phyloP scores from a whole-genome alignment of 92 coral and sea anemone species.

The Heteractis magnifica region DNA sequence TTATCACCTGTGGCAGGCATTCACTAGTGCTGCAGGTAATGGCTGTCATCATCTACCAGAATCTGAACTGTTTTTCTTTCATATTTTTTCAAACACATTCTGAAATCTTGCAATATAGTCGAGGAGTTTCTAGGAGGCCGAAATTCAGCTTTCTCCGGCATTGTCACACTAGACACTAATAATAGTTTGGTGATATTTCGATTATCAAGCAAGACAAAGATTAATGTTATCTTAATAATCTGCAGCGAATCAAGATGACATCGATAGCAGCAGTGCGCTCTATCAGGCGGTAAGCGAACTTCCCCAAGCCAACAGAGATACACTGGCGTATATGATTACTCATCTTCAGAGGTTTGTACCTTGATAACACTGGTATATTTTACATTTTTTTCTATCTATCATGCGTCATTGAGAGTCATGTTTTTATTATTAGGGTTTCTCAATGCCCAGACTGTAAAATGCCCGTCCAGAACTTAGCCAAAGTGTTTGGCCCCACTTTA shows the following conservation, averaged over 20 bases:
- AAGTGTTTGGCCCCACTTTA: constrained; percentile 92
- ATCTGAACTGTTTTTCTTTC: no score
- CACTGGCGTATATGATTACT: constrained; percentile 75
- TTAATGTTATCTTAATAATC: background rate
- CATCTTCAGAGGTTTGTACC: constrained; percentile 85
- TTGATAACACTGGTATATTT: no score
- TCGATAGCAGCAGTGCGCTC: constrained; percentile 77
- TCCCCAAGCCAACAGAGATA: constrained; percentile 96
- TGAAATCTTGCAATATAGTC: no score
- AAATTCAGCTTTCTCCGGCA: no score
- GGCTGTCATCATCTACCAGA: no score
- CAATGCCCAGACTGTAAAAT: constrained; percentile 90
- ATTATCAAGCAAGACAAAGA: no score
- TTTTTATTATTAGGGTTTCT: constrained; percentile 60
- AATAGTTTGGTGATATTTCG: no score
- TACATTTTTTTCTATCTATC: no score
- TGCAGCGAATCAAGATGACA: constrained; percentile 77
- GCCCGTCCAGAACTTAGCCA: constrained; percentile 80
- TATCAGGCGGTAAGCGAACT: constrained; percentile 99
- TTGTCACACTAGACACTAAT: no score
- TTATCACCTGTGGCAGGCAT: constrained; percentile 71
- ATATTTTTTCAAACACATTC: no score
- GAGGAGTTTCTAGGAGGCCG: no score
- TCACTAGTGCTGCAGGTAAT: constrained; percentile 92
- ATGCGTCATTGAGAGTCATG: no score